Evolutionary conservation across 2,113 vertebrate species (phyloP).

Genomic region (Himantopus leucocephalus): DNA sequence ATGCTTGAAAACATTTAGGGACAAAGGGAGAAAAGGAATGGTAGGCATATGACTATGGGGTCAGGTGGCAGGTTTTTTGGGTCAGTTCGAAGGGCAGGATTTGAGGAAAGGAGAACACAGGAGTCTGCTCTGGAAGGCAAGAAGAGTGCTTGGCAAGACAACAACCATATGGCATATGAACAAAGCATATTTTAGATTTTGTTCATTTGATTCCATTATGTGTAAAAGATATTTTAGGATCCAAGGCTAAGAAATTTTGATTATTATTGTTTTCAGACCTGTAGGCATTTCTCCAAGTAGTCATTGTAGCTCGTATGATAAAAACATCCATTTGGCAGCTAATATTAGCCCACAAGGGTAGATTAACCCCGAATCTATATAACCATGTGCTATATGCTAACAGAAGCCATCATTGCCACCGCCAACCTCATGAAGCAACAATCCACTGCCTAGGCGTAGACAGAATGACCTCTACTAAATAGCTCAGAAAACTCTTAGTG

Average conservation of each 20-base stretch:
- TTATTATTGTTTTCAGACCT: conserved; percentile 27
- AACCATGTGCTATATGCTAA: neutral
- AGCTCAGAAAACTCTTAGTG: neutral
- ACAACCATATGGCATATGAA: neutral
- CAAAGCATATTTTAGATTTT: conserved; percentile 40
- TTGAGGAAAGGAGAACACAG: neutral
- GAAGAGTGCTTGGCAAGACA: neutral
- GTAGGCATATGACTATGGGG: neutral
- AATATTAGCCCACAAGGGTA: neutral
- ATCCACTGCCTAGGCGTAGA: neutral
- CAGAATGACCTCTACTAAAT: neutral
- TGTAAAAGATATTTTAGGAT: conserved; percentile 23
- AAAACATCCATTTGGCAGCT: neutral
- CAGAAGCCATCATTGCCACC: neutral
- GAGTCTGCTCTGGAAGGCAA: neutral
- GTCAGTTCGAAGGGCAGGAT: neutral
- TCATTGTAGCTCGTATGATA: neutral
- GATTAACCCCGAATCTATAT: neutral
- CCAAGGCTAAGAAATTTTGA: conserved; percentile 13
- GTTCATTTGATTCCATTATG: conserved; percentile 43
- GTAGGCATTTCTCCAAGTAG: conserved; percentile 23
- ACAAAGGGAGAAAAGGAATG: rapidly evolving
- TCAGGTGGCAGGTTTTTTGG: neutral
- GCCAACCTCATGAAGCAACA: neutral
- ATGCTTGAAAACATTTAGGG: neutral